Base-by-base conservation (phyloP, 1,140 invertebrate species). In the Lasioglossum baleicum region DNA sequence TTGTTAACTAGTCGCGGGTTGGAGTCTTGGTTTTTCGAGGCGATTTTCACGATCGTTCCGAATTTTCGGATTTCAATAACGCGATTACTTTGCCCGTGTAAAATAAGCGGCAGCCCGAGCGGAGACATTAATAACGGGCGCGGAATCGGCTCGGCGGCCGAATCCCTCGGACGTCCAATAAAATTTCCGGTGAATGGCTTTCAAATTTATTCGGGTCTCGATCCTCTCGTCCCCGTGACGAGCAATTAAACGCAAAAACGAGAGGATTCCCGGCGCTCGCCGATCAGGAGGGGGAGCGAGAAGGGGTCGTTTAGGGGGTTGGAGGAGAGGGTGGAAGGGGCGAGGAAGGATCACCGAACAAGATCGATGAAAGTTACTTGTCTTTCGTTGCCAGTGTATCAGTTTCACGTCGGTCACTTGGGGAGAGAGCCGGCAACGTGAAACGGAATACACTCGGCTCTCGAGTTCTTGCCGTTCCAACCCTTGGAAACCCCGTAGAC, bases 301-400 rank as follows among this genome's bases (percentile, higher is more conserved):
- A 53, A 17, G 51, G 51, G 51, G 13, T 15, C 13, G 17, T 13
- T 17, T 17, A 15, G 51, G 15, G 17, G 51, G 44, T 15, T 17
- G 1, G 15, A 13, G 0, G 2, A 5, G 48, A 5, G 13, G 48
- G 15, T 20, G 40, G 8, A 7, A 22, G 7, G 40, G 22, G 44
- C 20, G 51, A 5, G 40, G n/a, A 17, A n/a, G 17, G 20, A 80
- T 76, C 48, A 13, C 53, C 51, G 42, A 42, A 20, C 35, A 56
- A 77, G 68, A 78, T 81, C 68, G 75, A 78, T 78, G 68, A 67
- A 63, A 66, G 60, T 81, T 80, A 76, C 73, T 77, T 77, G 61
- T 44, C 53, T 76, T 81, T 81, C 67, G 58, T 26, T 15, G 66
- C 11, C 22, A 13, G 74, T 71, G 22, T 65, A 78, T 81, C 80